Evolutionary conservation across 2,113 vertebrate genomes (phyloP).

Genomic region (Sylvilagus bachmani): DNA sequence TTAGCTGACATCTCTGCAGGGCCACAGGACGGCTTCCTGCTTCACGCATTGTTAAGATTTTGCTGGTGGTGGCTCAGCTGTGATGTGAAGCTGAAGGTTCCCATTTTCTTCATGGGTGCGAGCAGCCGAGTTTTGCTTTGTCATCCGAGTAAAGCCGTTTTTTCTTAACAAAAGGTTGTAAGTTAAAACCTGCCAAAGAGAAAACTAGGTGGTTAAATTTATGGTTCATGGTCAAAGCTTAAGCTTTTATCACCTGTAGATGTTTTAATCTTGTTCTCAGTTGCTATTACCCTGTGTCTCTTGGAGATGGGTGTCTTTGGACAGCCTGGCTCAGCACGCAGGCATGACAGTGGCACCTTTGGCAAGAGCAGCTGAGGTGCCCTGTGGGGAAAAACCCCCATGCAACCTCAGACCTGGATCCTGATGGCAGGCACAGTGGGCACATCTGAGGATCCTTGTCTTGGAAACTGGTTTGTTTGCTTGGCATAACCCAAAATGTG

Average conservation of each 20-base stretch:
- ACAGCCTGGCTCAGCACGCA: not conserved
- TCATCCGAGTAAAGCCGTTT: not conserved
- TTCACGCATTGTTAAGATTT: conserved; percentile 57
- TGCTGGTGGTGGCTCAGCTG: not conserved
- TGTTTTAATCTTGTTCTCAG: conserved; percentile 15
- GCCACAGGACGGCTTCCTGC: conserved; percentile 20
- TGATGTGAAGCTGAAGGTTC: not conserved
- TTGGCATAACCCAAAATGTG: not conserved
- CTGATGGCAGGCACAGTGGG: not conserved
- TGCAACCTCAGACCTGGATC: not conserved
- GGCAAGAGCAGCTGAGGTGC: not conserved
- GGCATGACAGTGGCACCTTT: not conserved
- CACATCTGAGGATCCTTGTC: not conserved
- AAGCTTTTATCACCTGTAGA: conserved; percentile 30
- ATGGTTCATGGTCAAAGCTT: not conserved
- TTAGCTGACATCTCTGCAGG: not conserved
- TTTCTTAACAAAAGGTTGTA: conserved; percentile 35
- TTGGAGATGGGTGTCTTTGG: not conserved
- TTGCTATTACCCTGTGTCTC: not conserved
- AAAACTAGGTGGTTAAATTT: conserved; percentile 39
- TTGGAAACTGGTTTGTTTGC: conserved; percentile 2
- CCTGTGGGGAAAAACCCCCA: not conserved
- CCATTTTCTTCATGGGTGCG: not conserved
- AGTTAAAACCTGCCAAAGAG: not conserved
- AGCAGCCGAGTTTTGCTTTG: not conserved